Evolutionary conservation across 2,888 invertebrate species (phyloP), one percentile per base, ranked within the genome.

Genomic region (Phortica okadai): DNA sequence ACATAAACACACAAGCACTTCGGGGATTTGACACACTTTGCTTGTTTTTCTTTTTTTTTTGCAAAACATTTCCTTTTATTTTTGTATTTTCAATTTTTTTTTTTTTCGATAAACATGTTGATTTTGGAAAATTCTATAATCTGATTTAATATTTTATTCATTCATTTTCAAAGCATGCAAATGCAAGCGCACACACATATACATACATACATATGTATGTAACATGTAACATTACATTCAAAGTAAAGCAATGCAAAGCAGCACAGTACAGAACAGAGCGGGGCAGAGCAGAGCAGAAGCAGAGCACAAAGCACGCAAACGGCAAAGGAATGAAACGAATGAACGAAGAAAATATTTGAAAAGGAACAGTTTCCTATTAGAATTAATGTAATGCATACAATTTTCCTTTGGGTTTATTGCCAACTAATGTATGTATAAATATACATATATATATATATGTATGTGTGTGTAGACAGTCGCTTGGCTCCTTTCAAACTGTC

Each of bases 61-160:
- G 16, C 25, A 1, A 56, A 56, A 56, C 50, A 21, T 69, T 14
- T 6, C 64, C 11, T 33, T 64, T 21, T 33, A 62, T 62, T 62
- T 25, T 25, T 64, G 21, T 64, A 7, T 11, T 67, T 42, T 14
- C 11, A 14, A n/a, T 44, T 67, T n/a, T 42, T 42, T 67, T 73
- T 75, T 76, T 75, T 72, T 77, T 78, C 85, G 85, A 83, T 85
- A 85, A 85, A 85, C 88, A 85, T 85, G 85, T 85, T 85, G 88
- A 85, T 85, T 85, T 72, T 85, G 80, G 80, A 85, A 86, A 85
- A 83, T 88, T 85, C 86, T 88, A 87, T 88, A 85, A 87, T 85
- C 85, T 88, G 88, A 86, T 85, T 85, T 85, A 87, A 85, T 88
- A 88, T 85, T 88, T 85, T 85, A 85, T 85, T 85, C 85, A 85